Conservation (phyloP, 2,113 vertebrate species). For the Heteronetta atricapilla region DNA sequence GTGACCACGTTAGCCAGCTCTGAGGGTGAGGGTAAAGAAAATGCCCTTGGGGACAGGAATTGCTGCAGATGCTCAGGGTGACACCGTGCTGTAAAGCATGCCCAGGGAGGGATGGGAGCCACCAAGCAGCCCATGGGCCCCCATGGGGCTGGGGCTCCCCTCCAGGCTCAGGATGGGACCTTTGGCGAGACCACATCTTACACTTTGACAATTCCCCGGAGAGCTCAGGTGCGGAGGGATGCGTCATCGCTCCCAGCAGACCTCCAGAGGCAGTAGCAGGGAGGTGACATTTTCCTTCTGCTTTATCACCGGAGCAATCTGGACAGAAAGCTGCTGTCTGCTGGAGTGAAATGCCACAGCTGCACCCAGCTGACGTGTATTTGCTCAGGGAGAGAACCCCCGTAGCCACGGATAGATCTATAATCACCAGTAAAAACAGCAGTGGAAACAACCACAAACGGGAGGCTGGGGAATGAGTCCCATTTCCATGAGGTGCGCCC, state of each 20-base stretch:
- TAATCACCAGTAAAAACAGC: neutral
- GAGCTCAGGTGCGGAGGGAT: neutral
- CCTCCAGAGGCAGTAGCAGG: neutral
- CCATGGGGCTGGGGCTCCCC: no score
- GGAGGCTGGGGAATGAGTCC: neutral
- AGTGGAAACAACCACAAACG: neutral
- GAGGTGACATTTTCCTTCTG: neutral
- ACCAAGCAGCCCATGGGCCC: no score
- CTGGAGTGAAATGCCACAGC: neutral
- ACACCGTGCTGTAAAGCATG: no score
- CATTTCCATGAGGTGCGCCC: neutral
- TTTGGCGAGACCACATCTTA: no score
- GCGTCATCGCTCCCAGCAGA: rapidly evolving
- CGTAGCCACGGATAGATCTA: neutral
- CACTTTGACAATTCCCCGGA: no score
- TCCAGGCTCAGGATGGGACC: no score
- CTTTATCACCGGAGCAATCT: neutral
- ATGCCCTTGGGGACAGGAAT: no score
- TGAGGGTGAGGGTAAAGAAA: no score
- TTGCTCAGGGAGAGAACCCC: neutral
- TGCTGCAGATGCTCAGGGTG: no score
- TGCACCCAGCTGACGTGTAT: neutral
- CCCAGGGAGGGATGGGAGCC: no score
- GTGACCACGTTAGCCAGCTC: no score
- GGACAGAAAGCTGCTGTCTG: neutral